Percentiles rank a stretch among this genome's conserved stretches.
These are phyloP conservation scores for Lacanobia oleracea DNA, from an alignment of 2,888 invertebrate genomes.

Conservation along the genomic window DNA sequence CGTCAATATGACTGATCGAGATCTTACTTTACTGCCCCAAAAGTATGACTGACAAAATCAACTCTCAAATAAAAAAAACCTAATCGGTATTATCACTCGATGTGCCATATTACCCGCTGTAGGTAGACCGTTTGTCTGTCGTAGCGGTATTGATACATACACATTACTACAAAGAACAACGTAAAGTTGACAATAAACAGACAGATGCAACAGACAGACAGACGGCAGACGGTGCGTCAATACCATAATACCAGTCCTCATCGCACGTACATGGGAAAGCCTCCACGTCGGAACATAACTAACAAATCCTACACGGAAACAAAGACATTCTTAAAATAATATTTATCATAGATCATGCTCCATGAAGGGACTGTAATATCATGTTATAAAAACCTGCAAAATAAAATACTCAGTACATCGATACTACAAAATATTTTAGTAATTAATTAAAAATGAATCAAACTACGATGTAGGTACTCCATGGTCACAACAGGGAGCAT, in stretches of 20 bases:
- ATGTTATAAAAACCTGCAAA: constrained; percentile 34
- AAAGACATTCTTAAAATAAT: constrained; percentile 60
- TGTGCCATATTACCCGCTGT: neutral
- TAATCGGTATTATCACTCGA: neutral
- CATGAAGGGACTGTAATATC: constrained; percentile 41
- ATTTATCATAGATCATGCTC: constrained; percentile 57
- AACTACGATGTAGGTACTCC: constrained; percentile 57
- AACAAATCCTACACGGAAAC: constrained; percentile 70
- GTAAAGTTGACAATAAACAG: neutral
- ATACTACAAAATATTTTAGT: constrained; percentile 47
- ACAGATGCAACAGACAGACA: neutral
- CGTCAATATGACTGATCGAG: neutral
- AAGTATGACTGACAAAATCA: neutral
- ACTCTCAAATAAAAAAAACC: neutral
- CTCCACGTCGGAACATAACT: constrained; percentile 56
- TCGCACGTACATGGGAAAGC: constrained; percentile 20
- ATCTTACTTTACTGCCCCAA: neutral
- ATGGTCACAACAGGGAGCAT: constrained; percentile 72
- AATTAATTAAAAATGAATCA: constrained; percentile 14
- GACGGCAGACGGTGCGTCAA: neutral
- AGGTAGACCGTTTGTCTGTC: neutral
- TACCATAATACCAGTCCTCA: neutral
- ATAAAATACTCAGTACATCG: constrained; percentile 48
- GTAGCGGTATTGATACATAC: neutral
- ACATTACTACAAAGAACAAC: neutral